Evolutionary conservation across 2,888 invertebrate genomes (phyloP), one percentile per base, ranked within the genome.

Genomic region (Drosophila lacicola): DNA sequence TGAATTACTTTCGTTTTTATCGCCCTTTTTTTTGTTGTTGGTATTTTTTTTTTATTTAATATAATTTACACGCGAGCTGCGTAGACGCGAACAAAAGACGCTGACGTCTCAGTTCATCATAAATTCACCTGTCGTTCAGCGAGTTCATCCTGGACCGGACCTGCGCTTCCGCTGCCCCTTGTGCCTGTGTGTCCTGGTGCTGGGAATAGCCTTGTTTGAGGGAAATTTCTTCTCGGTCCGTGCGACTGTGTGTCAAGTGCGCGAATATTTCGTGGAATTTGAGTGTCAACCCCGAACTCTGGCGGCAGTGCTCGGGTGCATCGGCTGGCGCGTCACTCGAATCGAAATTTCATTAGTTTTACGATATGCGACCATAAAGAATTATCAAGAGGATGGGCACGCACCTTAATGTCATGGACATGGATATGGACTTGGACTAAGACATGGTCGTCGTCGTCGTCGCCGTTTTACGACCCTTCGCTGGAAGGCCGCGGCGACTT

Each of bases 301-400:
- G 45, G 29, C 29, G 29, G 41, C 58, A 11, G 21, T 14, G 17
- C 56, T 46, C 41, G 58, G 49, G 62, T 29, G 29, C 29, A 29
- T 49, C 45, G 21, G 41, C 62, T 70, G 88, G 69, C 88, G 90
- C 86, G 86, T 69, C 90, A 63, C 63, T 56, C 70, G 86, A 86
- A 89, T 89, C 78, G 88, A 86, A 86, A 85, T 86, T 85, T 88
- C 88, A 88, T 85, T 85, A 88, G 80, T 85, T 85, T 85, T 82
- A 85, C 86, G 88, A 81, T 80, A 66, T 70, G 75, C 77, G 62
- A 70, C 69, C 78, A 78, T 78, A 81, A 77, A 78, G 72, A 51
- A 68, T 50, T 74, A 74, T 76, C 70, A 37, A 79, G 63, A 64
- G 64, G 57, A 76, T 62, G 62, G 82, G 64, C 79, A 66, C 68